Evolutionary conservation across 2,113 vertebrate species (phyloP), one percentile per base, ranked within the genome.

Genomic region (Corythaeola cristata): DNA sequence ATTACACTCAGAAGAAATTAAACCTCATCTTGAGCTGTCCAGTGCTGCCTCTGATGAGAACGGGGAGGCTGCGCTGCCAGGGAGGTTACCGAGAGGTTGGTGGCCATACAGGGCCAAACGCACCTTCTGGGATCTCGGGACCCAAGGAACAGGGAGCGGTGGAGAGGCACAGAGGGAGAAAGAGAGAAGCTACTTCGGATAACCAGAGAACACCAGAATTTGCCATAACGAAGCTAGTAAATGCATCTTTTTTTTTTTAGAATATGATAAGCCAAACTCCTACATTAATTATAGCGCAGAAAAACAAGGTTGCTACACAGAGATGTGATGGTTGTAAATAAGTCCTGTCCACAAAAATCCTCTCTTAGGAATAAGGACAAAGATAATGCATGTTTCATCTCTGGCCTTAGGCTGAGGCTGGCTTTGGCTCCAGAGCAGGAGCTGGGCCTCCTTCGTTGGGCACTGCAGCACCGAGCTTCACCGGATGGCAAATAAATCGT

Each of bases 1-100:
- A 98, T 98, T 98, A 97, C 95, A 97, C 94, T 97, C 96, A 92
- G 95, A 96, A 98, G 98, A 98, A 98, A 98, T 97, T 97, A 98
- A 98, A 98, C 95, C 96, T 95, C 88, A 94, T 97, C 98, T 97
- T 96, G 95, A 97, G 96, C 95, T 90, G 82, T 87, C 96, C 97
- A 82, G 97, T 39, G 39, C 96, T 91, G 96, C 96, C 96, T 90
- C 91, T 94, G 96, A 97, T 91, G 93, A 93, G 68, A 95, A 74
- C 16, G 62, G 77, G 92, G 90, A 91, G 96, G 96, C 67, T 52
- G 95, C 94, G 75, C 88, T 86, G 97, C 91, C 67, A 9, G 77
- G 94, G 97, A 97, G 98, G 96, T 98, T 98, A 98, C 64, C 3
- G 62, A 90, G 96, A 97, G 98, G 97, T 97, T 95, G 97, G 95